Evolutionary conservation across 1,140 invertebrate species (phyloP).

Genomic region (Lasioglossum albipes): DNA sequence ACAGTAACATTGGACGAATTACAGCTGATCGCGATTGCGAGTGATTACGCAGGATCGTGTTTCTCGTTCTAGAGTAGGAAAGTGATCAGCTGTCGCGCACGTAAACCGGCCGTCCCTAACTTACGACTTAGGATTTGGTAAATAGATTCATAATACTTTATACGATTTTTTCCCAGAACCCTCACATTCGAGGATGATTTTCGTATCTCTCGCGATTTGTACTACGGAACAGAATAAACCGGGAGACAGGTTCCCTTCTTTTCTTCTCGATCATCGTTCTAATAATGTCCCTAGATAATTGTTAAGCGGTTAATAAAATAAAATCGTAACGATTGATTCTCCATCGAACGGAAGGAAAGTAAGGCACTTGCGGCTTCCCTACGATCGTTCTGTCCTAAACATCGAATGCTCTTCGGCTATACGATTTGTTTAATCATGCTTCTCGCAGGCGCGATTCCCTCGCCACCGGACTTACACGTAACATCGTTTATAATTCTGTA

Average conservation of each 20-base stretch:
- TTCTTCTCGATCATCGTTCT: background rate
- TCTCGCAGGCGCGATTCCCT: background rate
- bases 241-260: background rate
- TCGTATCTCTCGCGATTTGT: slow-evolving; percentile 10
- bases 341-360: slow-evolving; percentile 11
- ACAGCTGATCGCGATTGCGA: too few species aligned
- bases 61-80: background rate
- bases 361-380: slow-evolving; percentile 22
- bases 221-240: slow-evolving; percentile 23
- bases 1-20: background rate
- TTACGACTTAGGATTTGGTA: slow-evolving; percentile 34
- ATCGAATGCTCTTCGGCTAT: background rate
- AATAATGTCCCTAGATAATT: background rate
- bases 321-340: background rate
- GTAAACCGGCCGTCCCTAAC: background rate
- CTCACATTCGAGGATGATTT: slow-evolving; percentile 9
- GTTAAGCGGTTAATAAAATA: slow-evolving; percentile 23
- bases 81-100: background rate
- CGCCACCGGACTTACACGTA: background rate
- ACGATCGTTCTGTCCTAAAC: background rate
- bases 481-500: slow-evolving; percentile 5
- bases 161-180: slow-evolving; percentile 5
- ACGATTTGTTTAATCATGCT: background rate
- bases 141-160: slow-evolving; percentile 38
- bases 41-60: too few species aligned